phyloP scores from a whole-genome alignment of 2,797 vertebrate species.

The Arnoldichthys spilopterus region DNA sequence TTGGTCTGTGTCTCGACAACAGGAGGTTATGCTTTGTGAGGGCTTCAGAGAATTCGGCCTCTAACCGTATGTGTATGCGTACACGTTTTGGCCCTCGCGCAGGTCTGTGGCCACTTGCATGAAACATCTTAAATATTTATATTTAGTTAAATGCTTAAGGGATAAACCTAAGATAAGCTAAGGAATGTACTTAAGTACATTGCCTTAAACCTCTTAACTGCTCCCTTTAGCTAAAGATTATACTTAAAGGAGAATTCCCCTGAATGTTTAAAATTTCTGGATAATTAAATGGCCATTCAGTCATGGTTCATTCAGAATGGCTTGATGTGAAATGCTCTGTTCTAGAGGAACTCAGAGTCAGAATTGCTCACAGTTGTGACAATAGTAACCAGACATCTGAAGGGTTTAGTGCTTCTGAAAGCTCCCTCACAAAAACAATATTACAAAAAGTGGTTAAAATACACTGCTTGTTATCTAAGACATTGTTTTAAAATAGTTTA shows the following conservation, averaged over 20 bases:
- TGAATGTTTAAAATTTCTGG: not conserved
- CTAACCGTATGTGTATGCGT: slow-evolving; percentile 23
- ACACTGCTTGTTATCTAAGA: no score
- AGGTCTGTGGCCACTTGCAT: not conserved
- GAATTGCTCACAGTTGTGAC: no score
- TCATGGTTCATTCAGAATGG: not conserved
- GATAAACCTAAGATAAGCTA: not conserved
- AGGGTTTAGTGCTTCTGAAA: not conserved
- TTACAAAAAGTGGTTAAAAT: no score
- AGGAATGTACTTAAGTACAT: not conserved
- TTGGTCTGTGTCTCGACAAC: slow-evolving; percentile 42
- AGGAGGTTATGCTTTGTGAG: slow-evolving; percentile 45
- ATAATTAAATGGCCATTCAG: not conserved
- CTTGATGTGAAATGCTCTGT: not conserved
- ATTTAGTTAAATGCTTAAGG: not conserved
- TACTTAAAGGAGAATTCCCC: not conserved
- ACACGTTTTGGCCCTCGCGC: not conserved
- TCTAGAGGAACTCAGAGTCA: not conserved
- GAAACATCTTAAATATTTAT: slow-evolving; percentile 1
- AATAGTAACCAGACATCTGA: not conserved
- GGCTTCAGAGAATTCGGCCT: slow-evolving; percentile 39
- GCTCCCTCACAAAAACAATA: no score
- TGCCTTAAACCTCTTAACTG: not conserved
- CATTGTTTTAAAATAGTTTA: no score
- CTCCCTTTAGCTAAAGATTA: not conserved